Conservation (phyloP, 2,888 invertebrate species). For the Drosophila mettleri region DNA sequence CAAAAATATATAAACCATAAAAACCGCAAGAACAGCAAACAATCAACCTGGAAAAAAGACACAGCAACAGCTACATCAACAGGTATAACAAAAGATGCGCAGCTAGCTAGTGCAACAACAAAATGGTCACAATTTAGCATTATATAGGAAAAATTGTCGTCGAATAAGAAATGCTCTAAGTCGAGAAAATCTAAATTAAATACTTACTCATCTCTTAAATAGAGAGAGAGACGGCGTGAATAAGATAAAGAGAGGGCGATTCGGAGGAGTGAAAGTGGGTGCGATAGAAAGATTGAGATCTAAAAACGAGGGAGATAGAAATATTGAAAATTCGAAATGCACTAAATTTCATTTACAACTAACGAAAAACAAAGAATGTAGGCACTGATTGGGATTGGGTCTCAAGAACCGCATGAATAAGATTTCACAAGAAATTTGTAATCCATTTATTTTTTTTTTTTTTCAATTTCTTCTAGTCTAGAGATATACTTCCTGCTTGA, state of each 20-base stretch:
- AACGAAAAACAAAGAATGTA: too few relatives aligned
- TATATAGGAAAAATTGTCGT: slow-evolving; percentile 12
- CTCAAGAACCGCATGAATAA: too few relatives aligned
- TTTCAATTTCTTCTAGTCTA: too few relatives aligned
- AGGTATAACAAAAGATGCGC: slow-evolving; percentile 9
- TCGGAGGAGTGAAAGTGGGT: too few relatives aligned
- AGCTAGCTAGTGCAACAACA: slow-evolving; percentile 28
- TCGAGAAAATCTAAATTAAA: too few relatives aligned
- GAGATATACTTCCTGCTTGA: not conserved
- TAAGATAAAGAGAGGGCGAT: not conserved
- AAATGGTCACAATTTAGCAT: slow-evolving; percentile 29
- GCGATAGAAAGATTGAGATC: not conserved
- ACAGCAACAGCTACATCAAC: slow-evolving; percentile 10
- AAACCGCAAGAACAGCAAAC: slow-evolving; percentile 84
- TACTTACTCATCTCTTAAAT: too few relatives aligned
- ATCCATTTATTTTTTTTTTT: too few relatives aligned
- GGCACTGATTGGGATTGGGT: too few relatives aligned
- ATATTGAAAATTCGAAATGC: too few relatives aligned
- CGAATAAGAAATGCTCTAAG: slow-evolving; percentile 15
- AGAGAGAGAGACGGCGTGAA: not conserved
- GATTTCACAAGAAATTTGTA: too few relatives aligned
- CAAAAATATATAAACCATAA: slow-evolving; percentile 50
- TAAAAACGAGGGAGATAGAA: not conserved
- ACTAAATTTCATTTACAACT: too few relatives aligned
- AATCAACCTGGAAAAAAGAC: slow-evolving; percentile 74